Base-by-base conservation (phyloP, 1,140 invertebrate genomes). In the Micrasema longulum region DNA sequence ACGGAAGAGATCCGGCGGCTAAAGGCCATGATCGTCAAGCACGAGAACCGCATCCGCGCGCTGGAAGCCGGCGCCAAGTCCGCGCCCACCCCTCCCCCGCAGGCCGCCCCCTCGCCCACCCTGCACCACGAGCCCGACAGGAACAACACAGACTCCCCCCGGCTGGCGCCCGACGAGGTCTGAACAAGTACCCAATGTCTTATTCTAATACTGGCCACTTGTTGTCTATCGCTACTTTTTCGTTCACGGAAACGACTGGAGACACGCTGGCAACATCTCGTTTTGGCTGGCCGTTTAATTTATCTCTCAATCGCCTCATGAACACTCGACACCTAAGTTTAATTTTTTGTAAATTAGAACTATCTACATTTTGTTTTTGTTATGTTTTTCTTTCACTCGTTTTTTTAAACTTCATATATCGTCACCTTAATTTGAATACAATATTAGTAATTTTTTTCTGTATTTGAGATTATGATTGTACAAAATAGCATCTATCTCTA, bases 1-100 rank as follows among this genome's bases (percentile, higher is more conserved):
- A 87, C 90, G 31, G 91, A 93, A 76, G 94, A 96, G 80, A 94
- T 96, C 76, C 89, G 95, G 50, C 96, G 95, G 81, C 84, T 98
- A 67, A 98, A 98, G 81, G 91, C 95, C 2, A 93, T 97, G 78
- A 94, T 97, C 74, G 92, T 97, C 2, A 97, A 97, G 78, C 96
- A 98, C 79, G 96, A 98, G 83, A 95, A 95, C 75, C 88, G 96
- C 0, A 87, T 88, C 69, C 80, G 87, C 1, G 86, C 87, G 11
- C 78, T 88, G 4, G 87, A 88, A 74, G 86, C 86, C 16, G 79
- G 78, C 0, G 81, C 77, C 14, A 84, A 83, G 72, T 77, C 78
- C 36, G 65, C 70, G 41, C 38, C 77, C 69, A 11, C 67, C 53
- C 63, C 71, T 0, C 41, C 76, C 48, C 69, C 80, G 7, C 57